Percentiles rank a stretch among this genome's conserved stretches.
Conservation (phyloP, 2,888 invertebrate genomes). For the Trachelus stipa region DNA sequence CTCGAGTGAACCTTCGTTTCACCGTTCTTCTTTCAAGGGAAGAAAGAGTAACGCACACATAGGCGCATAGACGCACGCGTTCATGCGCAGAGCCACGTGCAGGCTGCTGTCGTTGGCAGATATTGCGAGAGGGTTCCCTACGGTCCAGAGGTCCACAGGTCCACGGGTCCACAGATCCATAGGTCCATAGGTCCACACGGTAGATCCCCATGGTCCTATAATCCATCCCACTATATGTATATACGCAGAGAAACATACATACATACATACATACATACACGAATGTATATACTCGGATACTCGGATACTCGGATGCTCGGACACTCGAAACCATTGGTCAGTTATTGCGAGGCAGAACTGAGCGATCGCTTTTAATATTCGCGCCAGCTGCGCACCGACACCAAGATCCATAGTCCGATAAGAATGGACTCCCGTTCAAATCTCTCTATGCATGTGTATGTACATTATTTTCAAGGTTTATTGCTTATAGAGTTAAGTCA, state of each 20-base stretch:
- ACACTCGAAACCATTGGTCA: conserved; percentile 38
- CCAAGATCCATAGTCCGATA: conserved; percentile 47
- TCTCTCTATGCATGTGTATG: conserved; percentile 21
- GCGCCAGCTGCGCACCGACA: conserved; percentile 51
- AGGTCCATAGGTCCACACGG: no score
- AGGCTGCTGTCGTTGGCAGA: neutral
- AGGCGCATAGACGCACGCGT: no score
- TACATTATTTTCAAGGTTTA: conserved; percentile 34
- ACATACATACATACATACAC: neutral
- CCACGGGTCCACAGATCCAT: no score
- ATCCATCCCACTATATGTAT: neutral
- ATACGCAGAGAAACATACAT: no score
- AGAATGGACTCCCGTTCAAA: conserved; percentile 46
- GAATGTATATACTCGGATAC: neutral
- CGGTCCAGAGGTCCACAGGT: neutral
- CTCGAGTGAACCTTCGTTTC: no score
- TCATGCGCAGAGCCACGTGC: no score
- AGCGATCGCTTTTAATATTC: conserved; percentile 63
- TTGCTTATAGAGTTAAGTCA: conserved; percentile 5
- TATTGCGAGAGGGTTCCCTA: neutral
- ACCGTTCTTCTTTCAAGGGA: neutral
- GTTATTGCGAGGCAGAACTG: conserved; percentile 54
- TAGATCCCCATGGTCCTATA: neutral
- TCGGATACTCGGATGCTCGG: neutral
- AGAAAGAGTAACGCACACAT: neutral